Evolutionary conservation across 2,113 vertebrate genomes (phyloP).

Genomic region (Mus spicilegus): DNA sequence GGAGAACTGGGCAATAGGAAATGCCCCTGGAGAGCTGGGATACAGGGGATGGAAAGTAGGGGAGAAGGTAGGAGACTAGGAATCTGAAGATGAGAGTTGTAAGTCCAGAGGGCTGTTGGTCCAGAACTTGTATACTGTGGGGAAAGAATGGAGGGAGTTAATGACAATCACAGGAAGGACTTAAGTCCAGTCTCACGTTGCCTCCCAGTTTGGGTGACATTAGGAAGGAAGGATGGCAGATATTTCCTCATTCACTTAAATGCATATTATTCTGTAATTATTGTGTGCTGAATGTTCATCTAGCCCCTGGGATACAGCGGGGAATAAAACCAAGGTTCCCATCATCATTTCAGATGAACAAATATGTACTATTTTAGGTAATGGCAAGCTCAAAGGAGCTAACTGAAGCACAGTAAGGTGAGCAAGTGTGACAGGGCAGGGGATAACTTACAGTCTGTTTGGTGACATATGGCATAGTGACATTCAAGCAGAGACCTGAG

Average conservation of each 20-base stretch:
- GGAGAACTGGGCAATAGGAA: background rate
- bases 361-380: background rate
- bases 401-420: background rate
- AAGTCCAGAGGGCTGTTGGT: background rate
- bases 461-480: background rate
- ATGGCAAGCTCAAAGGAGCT: background rate
- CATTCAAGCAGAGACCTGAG: background rate
- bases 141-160: background rate
- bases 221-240: background rate
- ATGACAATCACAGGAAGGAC: background rate
- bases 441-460: background rate
- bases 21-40: background rate
- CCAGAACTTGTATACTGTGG: background rate
- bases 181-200: background rate
- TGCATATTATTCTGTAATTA: background rate
- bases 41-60: background rate
- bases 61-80: background rate
- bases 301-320: background rate
- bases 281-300: background rate
- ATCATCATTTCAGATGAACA: background rate
- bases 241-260: background rate
- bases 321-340: background rate
- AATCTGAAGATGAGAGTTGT: background rate
- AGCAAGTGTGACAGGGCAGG: background rate
- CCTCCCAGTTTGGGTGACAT: background rate